A percentile compares a stretch with the other conserved stretches of the same genome.
Evolutionary conservation across 1,140 invertebrate species (phyloP).

Genomic region (Drosophila ambigua): DNA sequence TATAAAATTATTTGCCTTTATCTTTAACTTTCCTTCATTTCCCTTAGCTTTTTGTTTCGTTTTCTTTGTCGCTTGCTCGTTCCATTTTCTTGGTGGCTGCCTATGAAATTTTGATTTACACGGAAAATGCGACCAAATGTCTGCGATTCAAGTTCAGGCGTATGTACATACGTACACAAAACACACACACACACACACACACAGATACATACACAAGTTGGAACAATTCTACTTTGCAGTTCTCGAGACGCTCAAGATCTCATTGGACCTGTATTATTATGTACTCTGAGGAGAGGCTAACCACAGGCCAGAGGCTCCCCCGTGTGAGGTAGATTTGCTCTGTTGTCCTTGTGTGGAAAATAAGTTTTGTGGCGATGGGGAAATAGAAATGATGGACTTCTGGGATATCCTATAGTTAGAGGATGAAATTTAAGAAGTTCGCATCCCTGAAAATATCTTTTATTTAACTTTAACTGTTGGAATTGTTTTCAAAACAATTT

Average conservation of each 20-base stretch:
- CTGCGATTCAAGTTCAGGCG: slow-evolving; percentile 27
- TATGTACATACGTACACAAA: too few relatives aligned
- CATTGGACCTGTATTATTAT: slow-evolving; percentile 22
- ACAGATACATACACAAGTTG: not conserved
- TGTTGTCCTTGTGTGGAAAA: slow-evolving; percentile 36
- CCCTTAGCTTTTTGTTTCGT: slow-evolving; percentile 6
- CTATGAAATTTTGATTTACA: slow-evolving; percentile 35
- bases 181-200: not conserved
- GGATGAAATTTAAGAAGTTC: not conserved
- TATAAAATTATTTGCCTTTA: slow-evolving; percentile 49
- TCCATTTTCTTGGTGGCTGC: slow-evolving; percentile 21
- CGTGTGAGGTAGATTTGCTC: slow-evolving; percentile 10
- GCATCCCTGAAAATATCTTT: not conserved
- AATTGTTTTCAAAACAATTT: not conserved
- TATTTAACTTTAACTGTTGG: not conserved
- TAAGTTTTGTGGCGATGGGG: slow-evolving; percentile 2
- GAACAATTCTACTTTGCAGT: slow-evolving; percentile 7
- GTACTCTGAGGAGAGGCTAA: not conserved
- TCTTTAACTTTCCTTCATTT: slow-evolving; percentile 37
- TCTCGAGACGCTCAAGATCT: slow-evolving; percentile 16
- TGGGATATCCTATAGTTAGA: not conserved
- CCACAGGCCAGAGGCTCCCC: slow-evolving; percentile 7
- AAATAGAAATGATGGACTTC: not conserved
- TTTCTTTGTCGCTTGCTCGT: slow-evolving; percentile 14
- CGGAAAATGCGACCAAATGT: slow-evolving; percentile 36